These are phyloP conservation scores for Lanius ludovicianus DNA, from an alignment of 2,113 vertebrate genomes.

Conservation along the genomic window DNA sequence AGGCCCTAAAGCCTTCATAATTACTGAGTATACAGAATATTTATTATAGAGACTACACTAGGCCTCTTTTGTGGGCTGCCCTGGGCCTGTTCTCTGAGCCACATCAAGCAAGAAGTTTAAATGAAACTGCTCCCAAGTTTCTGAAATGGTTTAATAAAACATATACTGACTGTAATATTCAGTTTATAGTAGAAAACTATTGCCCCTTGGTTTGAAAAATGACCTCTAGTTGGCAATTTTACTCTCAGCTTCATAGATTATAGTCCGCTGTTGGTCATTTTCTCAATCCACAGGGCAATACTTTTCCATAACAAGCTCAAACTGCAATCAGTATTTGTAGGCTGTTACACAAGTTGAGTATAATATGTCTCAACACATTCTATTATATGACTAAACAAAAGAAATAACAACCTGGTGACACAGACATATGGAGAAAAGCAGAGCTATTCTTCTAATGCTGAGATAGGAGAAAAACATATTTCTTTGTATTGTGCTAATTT, in stretches of 20 bases:
- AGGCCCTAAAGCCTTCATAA: constrained; percentile 44
- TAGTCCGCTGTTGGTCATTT: constrained; percentile 77
- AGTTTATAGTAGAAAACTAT: constrained; percentile 82
- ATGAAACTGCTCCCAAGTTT: constrained; percentile 82
- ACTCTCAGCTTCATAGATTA: constrained; percentile 81
- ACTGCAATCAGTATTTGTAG: constrained; percentile 60
- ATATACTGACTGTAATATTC: constrained; percentile 81
- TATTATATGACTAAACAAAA: constrained; percentile 66
- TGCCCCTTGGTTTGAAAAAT: constrained; percentile 83
- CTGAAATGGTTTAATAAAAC: constrained; percentile 85
- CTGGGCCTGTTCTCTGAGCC: constrained; percentile 70
- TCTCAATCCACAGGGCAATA: constrained; percentile 77
- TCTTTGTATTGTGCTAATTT: constrained; percentile 53
- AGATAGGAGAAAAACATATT: constrained; percentile 33
- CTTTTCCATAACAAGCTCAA: constrained; percentile 81
- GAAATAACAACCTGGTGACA: constrained; percentile 53
- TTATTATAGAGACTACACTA: constrained; percentile 63
- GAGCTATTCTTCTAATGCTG: neutral
- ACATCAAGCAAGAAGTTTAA: constrained; percentile 78
- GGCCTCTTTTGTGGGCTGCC: constrained; percentile 62
- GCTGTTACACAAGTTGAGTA: constrained; percentile 53
- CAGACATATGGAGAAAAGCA: constrained; percentile 16
- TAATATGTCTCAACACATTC: constrained; percentile 52
- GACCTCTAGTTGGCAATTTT: constrained; percentile 81
- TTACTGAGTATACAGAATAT: constrained; percentile 48